phyloP scores from a whole-genome alignment of 2,113 vertebrate species.

The Elephantulus edwardii region DNA sequence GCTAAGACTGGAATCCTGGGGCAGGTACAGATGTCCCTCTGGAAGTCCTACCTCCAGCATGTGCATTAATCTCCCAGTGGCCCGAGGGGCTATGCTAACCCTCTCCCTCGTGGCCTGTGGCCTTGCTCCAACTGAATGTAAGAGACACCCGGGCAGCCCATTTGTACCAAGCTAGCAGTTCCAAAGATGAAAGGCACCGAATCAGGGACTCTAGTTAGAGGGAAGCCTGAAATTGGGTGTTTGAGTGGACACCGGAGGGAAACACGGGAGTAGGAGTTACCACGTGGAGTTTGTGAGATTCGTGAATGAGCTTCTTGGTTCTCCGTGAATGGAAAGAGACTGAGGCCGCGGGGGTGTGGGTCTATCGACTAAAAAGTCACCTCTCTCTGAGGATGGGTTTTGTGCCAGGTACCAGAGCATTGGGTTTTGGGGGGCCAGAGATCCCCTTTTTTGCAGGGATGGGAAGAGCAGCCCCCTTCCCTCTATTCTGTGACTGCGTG shows the following conservation, averaged over 20 bases:
- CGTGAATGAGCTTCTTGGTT: not conserved
- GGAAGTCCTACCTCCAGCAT: not conserved
- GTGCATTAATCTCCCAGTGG: not conserved
- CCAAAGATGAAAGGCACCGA: not conserved
- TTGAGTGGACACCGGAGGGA: not conserved
- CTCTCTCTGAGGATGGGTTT: not conserved
- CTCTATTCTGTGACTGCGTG: rapidly evolving
- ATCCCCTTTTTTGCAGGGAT: not conserved
- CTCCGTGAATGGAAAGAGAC: not conserved
- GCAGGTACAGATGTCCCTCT: not conserved
- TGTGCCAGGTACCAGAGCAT: rapidly evolving
- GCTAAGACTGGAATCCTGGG: not conserved
- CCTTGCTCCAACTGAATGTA: not conserved
- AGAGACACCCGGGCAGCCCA: not conserved
- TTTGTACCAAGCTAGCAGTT: slow-evolving; percentile 27
- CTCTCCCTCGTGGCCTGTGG: not conserved
- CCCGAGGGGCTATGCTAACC: not conserved
- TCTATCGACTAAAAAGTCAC: not conserved
- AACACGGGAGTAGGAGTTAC: not conserved
- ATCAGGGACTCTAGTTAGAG: not conserved
- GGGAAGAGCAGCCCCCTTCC: rapidly evolving
- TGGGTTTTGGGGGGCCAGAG: not conserved
- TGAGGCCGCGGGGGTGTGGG: not conserved
- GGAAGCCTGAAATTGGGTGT: not conserved
- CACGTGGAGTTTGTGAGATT: rapidly evolving